Evolutionary conservation across 2,888 invertebrate species (phyloP).

Genomic region (Physocephala rufipes): DNA sequence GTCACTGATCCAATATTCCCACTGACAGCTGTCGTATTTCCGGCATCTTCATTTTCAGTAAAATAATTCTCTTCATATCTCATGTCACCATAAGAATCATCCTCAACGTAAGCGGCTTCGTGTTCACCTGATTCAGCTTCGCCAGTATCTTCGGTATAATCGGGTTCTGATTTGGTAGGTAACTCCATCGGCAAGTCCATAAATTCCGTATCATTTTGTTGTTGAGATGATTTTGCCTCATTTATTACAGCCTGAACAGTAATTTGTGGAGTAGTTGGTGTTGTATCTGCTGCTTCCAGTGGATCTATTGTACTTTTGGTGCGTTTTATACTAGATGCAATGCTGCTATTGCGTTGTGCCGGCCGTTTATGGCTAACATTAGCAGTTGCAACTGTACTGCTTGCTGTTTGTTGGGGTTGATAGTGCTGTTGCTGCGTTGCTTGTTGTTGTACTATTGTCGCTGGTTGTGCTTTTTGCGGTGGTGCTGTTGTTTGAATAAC

Average conservation of each 20-base stretch:
- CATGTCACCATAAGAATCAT: constrained; percentile 75
- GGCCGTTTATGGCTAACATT: constrained; percentile 61
- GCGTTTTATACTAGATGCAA: constrained; percentile 58
- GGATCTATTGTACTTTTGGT: constrained; percentile 67
- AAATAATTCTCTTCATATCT: constrained; percentile 67
- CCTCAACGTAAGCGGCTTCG: constrained; percentile 73
- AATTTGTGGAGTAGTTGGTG: constrained; percentile 64
- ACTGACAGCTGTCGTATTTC: constrained; percentile 50
- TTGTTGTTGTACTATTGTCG: constrained; percentile 55
- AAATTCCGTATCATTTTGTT: constrained; percentile 62
- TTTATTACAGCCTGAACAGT: constrained; percentile 68
- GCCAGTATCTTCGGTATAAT: constrained; percentile 73
- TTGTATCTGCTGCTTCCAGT: constrained; percentile 70
- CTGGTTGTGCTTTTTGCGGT: constrained; percentile 55
- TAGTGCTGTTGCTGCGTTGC: constrained; percentile 53
- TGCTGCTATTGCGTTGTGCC: constrained; percentile 58
- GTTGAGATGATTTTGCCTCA: constrained; percentile 44
- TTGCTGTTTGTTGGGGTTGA: constrained; percentile 44
- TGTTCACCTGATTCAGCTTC: constrained; percentile 73
- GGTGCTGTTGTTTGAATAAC: constrained; percentile 67
- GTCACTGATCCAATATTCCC: constrained; percentile 42
- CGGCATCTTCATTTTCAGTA: constrained; percentile 65
- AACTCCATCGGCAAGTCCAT: constrained; percentile 67
- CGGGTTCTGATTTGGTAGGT: constrained; percentile 75
- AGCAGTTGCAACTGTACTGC: constrained; percentile 48